Percentiles rank a stretch among this genome's conserved stretches.
Conservation (phyloP, 2,797 vertebrate species). For the Rallus crepitans region DNA sequence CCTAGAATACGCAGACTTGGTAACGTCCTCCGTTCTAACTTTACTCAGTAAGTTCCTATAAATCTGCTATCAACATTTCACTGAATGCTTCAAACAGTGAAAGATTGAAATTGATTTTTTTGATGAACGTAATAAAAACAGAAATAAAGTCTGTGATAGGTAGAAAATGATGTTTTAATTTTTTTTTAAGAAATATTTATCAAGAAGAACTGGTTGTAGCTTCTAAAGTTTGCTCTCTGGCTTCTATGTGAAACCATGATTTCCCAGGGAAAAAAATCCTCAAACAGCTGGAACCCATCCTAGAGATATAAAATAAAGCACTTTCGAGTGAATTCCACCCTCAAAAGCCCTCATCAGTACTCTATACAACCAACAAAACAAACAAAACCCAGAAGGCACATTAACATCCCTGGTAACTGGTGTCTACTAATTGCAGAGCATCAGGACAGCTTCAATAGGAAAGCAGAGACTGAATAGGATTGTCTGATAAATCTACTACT, state of each 20-base stretch:
- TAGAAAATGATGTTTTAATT: not conserved
- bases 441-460: constrained; percentile 36
- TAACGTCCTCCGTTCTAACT: constrained; percentile 34
- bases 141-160: not conserved
- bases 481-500: constrained; percentile 53
- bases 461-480: constrained; percentile 52
- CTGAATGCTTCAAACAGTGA: not conserved
- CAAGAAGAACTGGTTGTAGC: not conserved
- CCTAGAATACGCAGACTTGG: constrained; percentile 13
- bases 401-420: constrained; percentile 58
- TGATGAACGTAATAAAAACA: not conserved
- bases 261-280: not conserved
- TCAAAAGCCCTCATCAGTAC: constrained; percentile 59
- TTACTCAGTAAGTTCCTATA: constrained; percentile 9
- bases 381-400: constrained; percentile 65
- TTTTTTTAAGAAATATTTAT: not conserved
- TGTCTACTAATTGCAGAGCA: constrained; percentile 63
- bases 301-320: constrained; percentile 76
- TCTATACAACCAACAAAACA: constrained; percentile 67
- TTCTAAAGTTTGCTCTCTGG: constrained; percentile 2
- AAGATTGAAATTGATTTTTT: not conserved
- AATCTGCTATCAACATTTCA: not conserved
- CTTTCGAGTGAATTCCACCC: constrained; percentile 49
- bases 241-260: constrained; percentile 48
- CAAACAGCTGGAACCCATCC: constrained; percentile 64